Percentiles rank a stretch among this genome's conserved stretches.
phyloP scores from a whole-genome alignment of 2,797 vertebrate species.

The Tragelaphus eurycerus region DNA sequence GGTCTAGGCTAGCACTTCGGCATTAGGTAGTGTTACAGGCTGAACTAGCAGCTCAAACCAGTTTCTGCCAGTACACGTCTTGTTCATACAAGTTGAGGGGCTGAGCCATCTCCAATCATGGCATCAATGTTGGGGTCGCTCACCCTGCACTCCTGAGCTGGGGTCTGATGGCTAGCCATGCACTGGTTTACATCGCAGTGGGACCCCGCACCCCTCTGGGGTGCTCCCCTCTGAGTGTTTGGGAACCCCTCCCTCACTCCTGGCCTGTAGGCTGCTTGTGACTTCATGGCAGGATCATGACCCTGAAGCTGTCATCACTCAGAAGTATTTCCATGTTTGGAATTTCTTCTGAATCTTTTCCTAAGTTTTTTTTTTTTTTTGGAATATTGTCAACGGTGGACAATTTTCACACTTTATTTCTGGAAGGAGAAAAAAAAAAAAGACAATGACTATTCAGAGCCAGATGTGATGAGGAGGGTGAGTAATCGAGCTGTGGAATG shows the following conservation, averaged over 20 bases:
- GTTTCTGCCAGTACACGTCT: background rate
- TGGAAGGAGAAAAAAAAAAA: background rate
- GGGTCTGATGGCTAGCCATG: too few relatives aligned
- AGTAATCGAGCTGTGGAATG: background rate
- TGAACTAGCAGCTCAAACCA: background rate
- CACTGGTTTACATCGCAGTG: background rate
- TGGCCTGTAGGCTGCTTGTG: accelerated
- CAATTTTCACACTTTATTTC: slow-evolving; percentile 11
- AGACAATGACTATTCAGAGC: background rate
- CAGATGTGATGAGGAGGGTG: background rate
- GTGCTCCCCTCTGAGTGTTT: background rate
- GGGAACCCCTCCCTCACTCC: accelerated
- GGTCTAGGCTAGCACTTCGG: accelerated
- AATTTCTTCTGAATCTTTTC: background rate
- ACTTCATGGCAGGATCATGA: background rate
- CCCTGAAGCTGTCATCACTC: too few relatives aligned
- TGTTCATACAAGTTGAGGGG: too few relatives aligned
- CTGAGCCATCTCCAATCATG: accelerated
- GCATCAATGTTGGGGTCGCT: accelerated
- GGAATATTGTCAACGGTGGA: background rate
- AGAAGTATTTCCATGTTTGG: background rate
- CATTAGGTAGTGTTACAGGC: too few relatives aligned
- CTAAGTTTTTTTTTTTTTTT: background rate
- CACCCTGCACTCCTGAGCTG: background rate
- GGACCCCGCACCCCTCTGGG: accelerated